A percentile compares a stretch with the other conserved stretches of the same genome.
These are phyloP conservation scores for Ovibos moschatus DNA, from an alignment of 2,113 vertebrate genomes.

Conservation along the genomic window DNA sequence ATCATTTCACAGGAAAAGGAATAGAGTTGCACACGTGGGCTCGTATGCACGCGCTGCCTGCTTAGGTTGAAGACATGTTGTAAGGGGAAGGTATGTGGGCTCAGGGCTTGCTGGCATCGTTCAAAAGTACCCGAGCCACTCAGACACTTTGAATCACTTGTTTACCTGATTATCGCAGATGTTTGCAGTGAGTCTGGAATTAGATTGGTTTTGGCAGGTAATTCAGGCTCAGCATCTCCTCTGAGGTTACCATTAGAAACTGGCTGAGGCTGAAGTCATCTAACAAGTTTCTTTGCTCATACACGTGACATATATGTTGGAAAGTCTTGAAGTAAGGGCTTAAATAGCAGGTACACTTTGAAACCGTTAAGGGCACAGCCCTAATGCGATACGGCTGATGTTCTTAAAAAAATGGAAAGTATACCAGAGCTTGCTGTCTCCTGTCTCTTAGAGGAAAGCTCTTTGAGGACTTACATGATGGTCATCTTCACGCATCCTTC, in stretches of 20 bases:
- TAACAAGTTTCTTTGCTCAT: neutral
- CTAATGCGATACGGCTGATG: neutral
- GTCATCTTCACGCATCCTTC: neutral
- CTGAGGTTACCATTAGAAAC: neutral
- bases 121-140: neutral
- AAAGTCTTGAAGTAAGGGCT: neutral
- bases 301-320: neutral
- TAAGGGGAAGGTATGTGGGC: neutral
- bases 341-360: neutral
- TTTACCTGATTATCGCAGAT: neutral
- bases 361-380: neutral
- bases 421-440: neutral
- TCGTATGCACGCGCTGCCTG: neutral
- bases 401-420: neutral
- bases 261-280: neutral
- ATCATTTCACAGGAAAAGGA: neutral
- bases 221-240: neutral
- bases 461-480: neutral
- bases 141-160: neutral
- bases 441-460: neutral
- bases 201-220: neutral
- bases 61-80: neutral
- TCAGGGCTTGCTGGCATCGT: neutral
- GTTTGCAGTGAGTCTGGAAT: neutral
- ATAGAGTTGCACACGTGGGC: neutral